These are phyloP conservation scores for Dryobotodes eremita DNA, from an alignment of 2,888 invertebrate genomes.

Conservation along the genomic window DNA sequence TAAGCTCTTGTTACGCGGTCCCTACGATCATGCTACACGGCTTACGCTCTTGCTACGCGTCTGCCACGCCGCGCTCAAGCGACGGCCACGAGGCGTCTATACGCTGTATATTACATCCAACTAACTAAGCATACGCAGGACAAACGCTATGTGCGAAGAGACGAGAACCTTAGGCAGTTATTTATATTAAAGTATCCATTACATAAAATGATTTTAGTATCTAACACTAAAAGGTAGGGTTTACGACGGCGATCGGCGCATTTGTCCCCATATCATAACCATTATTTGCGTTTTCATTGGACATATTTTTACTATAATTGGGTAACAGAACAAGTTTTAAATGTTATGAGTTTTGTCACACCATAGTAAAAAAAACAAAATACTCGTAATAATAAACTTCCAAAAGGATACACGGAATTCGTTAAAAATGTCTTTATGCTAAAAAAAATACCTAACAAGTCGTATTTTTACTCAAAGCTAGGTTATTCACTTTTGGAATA, in stretches of 20 bases:
- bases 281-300: slow-evolving; percentile 44
- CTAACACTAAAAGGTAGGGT: slow-evolving; percentile 52
- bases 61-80: background rate
- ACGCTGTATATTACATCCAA: background rate
- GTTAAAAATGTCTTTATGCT: slow-evolving; percentile 11
- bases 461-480: slow-evolving; percentile 26
- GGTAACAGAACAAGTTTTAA: slow-evolving; percentile 53
- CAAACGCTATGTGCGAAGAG: background rate
- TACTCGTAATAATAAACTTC: slow-evolving; percentile 28
- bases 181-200: slow-evolving; percentile 19
- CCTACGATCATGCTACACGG: background rate
- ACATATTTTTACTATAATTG: slow-evolving; percentile 44
- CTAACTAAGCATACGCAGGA: background rate
- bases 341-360: slow-evolving; percentile 35
- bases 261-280: slow-evolving; percentile 35
- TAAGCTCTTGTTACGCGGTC: background rate
- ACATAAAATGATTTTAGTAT: slow-evolving; percentile 2
- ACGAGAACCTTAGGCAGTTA: background rate
- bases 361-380: slow-evolving; percentile 29
- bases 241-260: slow-evolving; percentile 25
- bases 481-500: slow-evolving; percentile 50
- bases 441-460: background rate
- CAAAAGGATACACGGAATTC: slow-evolving; percentile 31
- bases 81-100: background rate
- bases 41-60: background rate